These are phyloP conservation scores for Ficedula albicollis DNA, from an alignment of 2,797 vertebrate species.

Conservation along the genomic window DNA sequence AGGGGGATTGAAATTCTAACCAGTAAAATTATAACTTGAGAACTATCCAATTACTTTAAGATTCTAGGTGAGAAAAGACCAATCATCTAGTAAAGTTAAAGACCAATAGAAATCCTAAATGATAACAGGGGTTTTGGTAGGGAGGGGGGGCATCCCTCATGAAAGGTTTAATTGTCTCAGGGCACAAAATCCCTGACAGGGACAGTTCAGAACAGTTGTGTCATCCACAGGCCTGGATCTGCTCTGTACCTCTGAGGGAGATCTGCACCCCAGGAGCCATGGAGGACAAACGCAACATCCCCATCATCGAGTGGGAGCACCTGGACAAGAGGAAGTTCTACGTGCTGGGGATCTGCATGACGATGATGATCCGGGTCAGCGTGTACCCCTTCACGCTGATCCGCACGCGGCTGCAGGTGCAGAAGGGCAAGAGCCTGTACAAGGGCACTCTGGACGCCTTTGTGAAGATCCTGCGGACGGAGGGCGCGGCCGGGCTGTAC, in stretches of 20 bases:
- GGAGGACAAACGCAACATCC: constrained; percentile 90
- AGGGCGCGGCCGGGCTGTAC: constrained; percentile 89
- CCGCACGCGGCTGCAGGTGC: constrained; percentile 92
- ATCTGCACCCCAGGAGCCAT: constrained; percentile 2
- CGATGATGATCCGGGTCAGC: constrained; percentile 93
- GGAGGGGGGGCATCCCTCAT: too few relatives aligned
- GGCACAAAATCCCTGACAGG: too few relatives aligned
- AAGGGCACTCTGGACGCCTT: constrained; percentile 92
- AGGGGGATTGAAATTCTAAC: too few relatives aligned
- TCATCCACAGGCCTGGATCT: background rate
- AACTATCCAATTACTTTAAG: too few relatives aligned
- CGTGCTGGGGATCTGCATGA: constrained; percentile 93
- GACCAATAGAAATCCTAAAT: too few relatives aligned
- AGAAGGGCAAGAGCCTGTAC: constrained; percentile 92
- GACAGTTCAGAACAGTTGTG: too few relatives aligned
- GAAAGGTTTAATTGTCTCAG: too few relatives aligned
- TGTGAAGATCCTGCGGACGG: constrained; percentile 87
- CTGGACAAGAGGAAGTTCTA: constrained; percentile 98
- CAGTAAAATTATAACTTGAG: too few relatives aligned
- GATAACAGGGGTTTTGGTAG: too few relatives aligned
- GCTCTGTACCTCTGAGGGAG: background rate
- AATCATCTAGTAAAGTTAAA: too few relatives aligned
- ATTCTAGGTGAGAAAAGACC: too few relatives aligned
- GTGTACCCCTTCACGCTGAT: constrained; percentile 97
- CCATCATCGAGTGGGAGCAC: constrained; percentile 99